Conservation (phyloP, 2,888 invertebrate genomes). For the Phaedon cochleariae region DNA sequence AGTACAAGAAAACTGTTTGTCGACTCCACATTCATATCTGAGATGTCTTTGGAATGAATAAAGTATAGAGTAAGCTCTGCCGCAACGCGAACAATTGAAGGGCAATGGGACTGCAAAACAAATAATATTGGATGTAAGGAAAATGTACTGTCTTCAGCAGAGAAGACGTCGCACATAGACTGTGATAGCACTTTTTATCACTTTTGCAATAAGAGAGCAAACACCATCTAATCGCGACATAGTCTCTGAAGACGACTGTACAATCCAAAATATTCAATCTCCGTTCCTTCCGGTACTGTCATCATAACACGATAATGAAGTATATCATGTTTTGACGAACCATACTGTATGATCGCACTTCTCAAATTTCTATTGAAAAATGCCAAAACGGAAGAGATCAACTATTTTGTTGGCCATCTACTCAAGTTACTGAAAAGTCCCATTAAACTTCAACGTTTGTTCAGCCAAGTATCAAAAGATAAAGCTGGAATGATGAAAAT, state of each 20-base stretch:
- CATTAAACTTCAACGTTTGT: conserved; percentile 9
- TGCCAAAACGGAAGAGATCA: neutral
- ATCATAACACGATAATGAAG: conserved; percentile 36
- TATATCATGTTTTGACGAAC: conserved; percentile 32
- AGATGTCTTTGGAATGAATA: conserved; percentile 55
- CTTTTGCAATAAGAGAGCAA: too few species aligned
- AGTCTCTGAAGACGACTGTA: too few species aligned
- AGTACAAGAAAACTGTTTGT: conserved; percentile 63
- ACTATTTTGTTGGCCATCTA: conserved; percentile 43
- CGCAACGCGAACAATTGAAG: conserved; percentile 66
- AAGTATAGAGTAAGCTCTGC: conserved; percentile 67
- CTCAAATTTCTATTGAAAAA: conserved; percentile 5
- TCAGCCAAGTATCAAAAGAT: too few species aligned
- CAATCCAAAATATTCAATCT: conserved; percentile 32
- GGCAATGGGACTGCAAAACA: conserved; percentile 54
- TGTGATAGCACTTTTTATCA: too few species aligned
- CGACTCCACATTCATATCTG: conserved; percentile 55
- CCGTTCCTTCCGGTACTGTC: conserved; percentile 25
- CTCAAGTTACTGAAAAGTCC: conserved; percentile 24
- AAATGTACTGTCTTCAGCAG: too few species aligned
- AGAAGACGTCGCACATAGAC: too few species aligned
- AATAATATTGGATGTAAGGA: too few species aligned
- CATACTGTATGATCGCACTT: neutral
- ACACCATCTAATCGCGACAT: too few species aligned
- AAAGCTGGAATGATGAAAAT: too few species aligned